Conservation (phyloP, 2,797 vertebrate genomes). For the Onychomys arenicola region DNA sequence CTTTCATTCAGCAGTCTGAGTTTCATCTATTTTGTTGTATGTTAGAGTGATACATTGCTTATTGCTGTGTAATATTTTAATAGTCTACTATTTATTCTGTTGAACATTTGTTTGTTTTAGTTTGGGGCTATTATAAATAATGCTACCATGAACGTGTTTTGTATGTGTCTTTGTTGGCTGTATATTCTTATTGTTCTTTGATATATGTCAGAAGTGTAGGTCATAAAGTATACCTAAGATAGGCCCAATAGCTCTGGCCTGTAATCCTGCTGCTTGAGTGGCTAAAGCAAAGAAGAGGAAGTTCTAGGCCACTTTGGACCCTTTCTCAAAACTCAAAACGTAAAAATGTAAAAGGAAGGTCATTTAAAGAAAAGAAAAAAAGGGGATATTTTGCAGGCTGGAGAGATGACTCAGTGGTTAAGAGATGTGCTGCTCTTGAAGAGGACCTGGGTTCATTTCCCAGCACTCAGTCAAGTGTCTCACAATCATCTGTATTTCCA, state of each 20-base stretch:
- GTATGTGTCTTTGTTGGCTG: neutral
- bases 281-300: neutral
- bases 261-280: neutral
- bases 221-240: neutral
- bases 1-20: neutral
- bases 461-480: neutral
- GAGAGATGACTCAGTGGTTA: neutral
- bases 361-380: neutral
- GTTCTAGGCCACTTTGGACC: neutral
- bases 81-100: neutral
- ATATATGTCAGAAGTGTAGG: neutral
- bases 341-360: neutral
- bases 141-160: neutral
- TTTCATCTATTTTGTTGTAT: neutral
- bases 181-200: neutral
- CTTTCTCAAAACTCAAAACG: neutral
- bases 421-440: neutral
- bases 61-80: neutral
- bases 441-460: neutral
- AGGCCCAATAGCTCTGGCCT: neutral
- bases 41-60: neutral
- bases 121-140: neutral
- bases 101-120: neutral
- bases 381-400: neutral
- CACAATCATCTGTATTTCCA: neutral